phyloP scores from a whole-genome alignment of 35 echinoderm and acorn worm genomes.

The Amphiura filiformis region DNA sequence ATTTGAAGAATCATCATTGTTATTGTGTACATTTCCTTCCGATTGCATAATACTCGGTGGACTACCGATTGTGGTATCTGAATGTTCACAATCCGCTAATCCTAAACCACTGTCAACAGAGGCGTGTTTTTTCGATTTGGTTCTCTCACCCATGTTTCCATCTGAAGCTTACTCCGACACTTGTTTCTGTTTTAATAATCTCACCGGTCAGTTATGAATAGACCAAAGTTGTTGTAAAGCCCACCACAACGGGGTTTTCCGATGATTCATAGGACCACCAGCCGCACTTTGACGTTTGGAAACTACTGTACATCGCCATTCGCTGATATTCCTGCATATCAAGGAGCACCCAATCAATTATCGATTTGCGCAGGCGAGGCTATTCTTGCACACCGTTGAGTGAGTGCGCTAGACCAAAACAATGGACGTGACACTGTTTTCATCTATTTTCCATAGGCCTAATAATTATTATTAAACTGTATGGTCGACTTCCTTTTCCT shows the following conservation, averaged over 20 bases:
- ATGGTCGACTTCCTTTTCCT: no score
- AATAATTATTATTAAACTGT: no score
- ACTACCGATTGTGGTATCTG: background rate
- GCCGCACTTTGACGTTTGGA: background rate
- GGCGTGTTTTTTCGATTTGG: background rate
- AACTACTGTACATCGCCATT: background rate
- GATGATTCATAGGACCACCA: background rate
- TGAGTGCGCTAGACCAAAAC: no score
- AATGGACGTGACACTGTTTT: no score
- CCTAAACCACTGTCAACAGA: conserved; percentile 30
- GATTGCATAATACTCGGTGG: background rate
- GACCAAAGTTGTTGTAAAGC: no score
- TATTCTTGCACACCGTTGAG: no score
- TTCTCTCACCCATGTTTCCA: background rate
- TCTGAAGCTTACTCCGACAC: background rate
- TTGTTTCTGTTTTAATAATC: background rate
- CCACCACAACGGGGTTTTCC: background rate
- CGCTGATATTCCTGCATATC: background rate
- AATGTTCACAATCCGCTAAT: background rate
- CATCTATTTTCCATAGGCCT: no score
- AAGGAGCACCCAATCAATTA: conserved; percentile 1
- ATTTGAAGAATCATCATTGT: background rate
- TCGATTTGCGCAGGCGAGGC: no score
- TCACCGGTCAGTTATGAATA: background rate
- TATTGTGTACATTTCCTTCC: background rate